A percentile compares a stretch with the other conserved stretches of the same genome.
phyloP scores from a whole-genome alignment of 1,140 invertebrate species.

The Meloidogyne hapla region DNA sequence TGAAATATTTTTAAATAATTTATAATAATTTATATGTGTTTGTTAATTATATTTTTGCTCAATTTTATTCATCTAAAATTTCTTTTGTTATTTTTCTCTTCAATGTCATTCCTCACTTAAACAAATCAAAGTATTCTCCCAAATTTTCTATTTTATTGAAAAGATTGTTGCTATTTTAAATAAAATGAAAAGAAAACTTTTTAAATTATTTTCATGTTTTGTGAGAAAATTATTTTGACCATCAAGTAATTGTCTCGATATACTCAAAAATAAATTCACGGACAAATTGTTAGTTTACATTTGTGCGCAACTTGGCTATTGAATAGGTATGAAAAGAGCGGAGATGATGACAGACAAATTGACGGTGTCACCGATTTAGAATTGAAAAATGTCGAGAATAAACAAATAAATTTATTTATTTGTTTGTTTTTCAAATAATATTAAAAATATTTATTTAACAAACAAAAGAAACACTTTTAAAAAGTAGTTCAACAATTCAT shows the following conservation, averaged over 20 bases:
- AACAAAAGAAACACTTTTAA: neutral
- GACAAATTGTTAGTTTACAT: neutral
- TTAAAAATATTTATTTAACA: no score
- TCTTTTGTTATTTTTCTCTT: neutral
- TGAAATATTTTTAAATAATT: neutral
- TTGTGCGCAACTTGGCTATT: neutral
- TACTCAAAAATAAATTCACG: neutral
- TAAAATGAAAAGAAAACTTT: no score
- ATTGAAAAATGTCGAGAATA: neutral
- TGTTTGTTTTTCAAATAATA: neutral
- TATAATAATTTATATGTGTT: conserved; percentile 8
- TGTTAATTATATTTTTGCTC: no score
- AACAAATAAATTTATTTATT: neutral
- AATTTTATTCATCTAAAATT: neutral
- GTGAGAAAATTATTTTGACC: neutral
- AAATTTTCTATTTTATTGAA: neutral
- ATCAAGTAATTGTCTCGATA: neutral
- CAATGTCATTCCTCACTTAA: neutral
- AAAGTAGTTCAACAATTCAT: no score
- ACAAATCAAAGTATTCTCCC: conserved; percentile 1
- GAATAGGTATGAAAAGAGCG: neutral
- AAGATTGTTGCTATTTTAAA: neutral
- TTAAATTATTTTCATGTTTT: neutral
- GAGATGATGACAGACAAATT: neutral
- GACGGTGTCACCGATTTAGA: neutral